These are phyloP conservation scores for Chiloscyllium punctatum DNA, from an alignment of 2,797 vertebrate species.

Conservation along the genomic window DNA sequence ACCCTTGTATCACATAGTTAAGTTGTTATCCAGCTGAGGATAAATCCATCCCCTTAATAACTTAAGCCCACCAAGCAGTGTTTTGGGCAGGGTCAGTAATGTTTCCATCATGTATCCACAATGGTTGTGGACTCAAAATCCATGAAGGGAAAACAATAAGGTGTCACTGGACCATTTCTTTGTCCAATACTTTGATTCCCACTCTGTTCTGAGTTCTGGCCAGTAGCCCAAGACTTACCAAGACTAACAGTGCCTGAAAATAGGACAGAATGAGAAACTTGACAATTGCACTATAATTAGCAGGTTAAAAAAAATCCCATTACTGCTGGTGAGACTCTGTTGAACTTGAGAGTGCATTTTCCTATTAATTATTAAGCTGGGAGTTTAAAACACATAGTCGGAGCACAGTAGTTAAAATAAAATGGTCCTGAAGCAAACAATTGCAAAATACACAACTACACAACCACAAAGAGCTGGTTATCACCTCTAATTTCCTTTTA, in stretches of 20 bases:
- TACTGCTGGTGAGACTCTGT: not conserved
- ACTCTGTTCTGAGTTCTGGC: not conserved
- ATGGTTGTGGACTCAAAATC: not conserved
- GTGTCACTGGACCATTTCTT: not conserved
- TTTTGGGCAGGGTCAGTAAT: not conserved
- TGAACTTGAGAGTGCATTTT: not conserved
- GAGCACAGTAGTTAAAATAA: not conserved
- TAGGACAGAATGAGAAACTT: not conserved
- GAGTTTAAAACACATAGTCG: not conserved
- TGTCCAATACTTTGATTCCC: not conserved
- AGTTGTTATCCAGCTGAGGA: not conserved
- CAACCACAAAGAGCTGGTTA: not conserved
- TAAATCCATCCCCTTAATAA: not conserved
- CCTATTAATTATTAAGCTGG: conserved; percentile 19
- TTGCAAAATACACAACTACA: not conserved
- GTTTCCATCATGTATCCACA: not conserved
- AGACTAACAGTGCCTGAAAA: not conserved
- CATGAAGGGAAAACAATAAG: not conserved
- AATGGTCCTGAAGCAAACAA: not conserved
- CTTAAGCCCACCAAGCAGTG: not conserved
- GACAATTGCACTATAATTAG: not conserved
- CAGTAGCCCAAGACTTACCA: not conserved
- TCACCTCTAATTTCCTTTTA: not conserved
- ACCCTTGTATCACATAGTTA: too few relatives aligned
- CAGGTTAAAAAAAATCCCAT: not conserved